Percentiles rank a stretch among this genome's conserved stretches.
phyloP scores from a whole-genome alignment of 2,888 invertebrate species.

The Linnaemya tessellans region DNA sequence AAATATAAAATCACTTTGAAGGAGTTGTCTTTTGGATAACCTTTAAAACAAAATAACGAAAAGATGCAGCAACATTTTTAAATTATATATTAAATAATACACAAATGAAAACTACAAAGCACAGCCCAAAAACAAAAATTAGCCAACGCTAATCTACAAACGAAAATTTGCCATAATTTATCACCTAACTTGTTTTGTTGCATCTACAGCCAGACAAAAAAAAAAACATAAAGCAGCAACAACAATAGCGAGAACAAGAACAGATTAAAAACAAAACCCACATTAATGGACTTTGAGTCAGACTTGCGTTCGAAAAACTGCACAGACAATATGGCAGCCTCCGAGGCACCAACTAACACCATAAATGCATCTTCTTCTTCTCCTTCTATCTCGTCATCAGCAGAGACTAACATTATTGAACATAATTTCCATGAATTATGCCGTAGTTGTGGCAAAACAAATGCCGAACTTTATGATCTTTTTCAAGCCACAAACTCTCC shows the following conservation, averaged over 20 bases:
- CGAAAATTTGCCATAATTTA: conserved; percentile 48
- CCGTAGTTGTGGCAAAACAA: conserved; percentile 75
- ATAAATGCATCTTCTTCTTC: conserved; percentile 34
- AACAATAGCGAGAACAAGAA: neutral
- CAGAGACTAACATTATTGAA: conserved; percentile 39
- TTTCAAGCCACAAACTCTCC: conserved; percentile 67
- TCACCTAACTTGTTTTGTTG: conserved; percentile 49
- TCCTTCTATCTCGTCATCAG: conserved; percentile 37
- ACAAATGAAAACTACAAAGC: conserved; percentile 10
- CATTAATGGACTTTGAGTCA: conserved; percentile 41
- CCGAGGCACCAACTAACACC: conserved; percentile 58
- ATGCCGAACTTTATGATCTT: conserved; percentile 74
- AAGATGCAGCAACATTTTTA: conserved; percentile 17
- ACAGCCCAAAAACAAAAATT: neutral
- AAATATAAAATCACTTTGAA: conserved; percentile 27
- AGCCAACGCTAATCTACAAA: conserved; percentile 38
- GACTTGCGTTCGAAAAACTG: conserved; percentile 27
- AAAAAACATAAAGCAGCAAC: neutral
- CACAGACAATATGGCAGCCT: conserved; percentile 72
- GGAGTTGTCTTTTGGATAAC: conserved; percentile 24
- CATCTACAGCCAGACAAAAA: conserved; percentile 17
- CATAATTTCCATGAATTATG: conserved; percentile 72
- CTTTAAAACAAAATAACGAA: conserved; percentile 31
- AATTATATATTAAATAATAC: conserved; percentile 28
- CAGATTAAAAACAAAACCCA: conserved; percentile 1